Conservation (phyloP, 1,140 invertebrate genomes). For the Eriosoma lanigerum region DNA sequence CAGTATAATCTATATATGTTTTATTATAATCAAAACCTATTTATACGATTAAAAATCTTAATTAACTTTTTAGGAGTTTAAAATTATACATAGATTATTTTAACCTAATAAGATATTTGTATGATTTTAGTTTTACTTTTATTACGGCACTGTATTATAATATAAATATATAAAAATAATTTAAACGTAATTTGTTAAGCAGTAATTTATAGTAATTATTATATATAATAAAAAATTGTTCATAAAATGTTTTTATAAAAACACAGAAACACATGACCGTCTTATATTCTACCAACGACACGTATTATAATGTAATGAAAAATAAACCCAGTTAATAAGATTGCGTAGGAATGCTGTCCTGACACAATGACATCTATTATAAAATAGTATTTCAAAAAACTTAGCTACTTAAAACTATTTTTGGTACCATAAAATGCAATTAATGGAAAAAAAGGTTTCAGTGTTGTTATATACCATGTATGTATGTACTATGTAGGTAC, state of each 20-base stretch:
- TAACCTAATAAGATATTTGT: too few species aligned
- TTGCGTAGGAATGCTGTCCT: not conserved
- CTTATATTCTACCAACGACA: not conserved
- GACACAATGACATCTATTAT: not conserved
- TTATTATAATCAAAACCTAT: too few species aligned
- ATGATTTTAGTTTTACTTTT: too few species aligned
- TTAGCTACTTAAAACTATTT: not conserved
- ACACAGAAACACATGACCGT: not conserved
- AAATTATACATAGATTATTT: too few species aligned
- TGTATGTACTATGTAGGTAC: not conserved
- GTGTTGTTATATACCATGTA: not conserved
- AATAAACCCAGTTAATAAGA: constrained; percentile 16
- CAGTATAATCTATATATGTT: too few species aligned
- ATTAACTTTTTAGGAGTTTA: too few species aligned
- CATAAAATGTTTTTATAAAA: not conserved
- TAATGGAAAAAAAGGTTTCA: not conserved
- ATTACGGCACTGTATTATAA: too few species aligned
- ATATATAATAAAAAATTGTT: too few species aligned
- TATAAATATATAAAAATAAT: too few species aligned
- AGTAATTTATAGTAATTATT: too few species aligned
- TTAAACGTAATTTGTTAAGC: too few species aligned
- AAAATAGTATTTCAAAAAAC: not conserved
- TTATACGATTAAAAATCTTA: too few species aligned
- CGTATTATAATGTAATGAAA: constrained; percentile 24
- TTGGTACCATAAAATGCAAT: not conserved